Conservation (phyloP, 2,797 vertebrate genomes). For the Argya squamiceps region DNA sequence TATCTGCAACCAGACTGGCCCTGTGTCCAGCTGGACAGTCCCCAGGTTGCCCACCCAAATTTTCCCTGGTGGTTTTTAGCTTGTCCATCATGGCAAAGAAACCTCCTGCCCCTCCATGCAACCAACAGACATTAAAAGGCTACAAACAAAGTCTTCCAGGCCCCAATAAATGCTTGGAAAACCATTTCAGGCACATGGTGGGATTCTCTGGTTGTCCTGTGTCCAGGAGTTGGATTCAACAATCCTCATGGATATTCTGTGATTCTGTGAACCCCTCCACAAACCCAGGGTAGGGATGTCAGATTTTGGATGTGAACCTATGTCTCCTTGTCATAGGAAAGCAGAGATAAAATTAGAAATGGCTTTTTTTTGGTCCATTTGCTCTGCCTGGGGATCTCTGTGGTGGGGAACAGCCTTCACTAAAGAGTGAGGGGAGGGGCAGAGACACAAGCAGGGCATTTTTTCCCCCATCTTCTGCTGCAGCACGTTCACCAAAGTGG, state of each 20-base stretch:
- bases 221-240: accelerated
- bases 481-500: neutral
- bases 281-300: neutral
- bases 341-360: neutral
- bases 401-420: neutral
- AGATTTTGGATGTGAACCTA: neutral
- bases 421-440: neutral
- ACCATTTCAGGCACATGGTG: neutral
- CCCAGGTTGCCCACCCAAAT: neutral
- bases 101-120: neutral
- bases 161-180: neutral
- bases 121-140: neutral
- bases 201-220: neutral
- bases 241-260: neutral
- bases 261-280: neutral
- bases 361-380: neutral
- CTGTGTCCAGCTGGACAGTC: neutral
- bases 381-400: neutral
- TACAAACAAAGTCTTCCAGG: neutral
- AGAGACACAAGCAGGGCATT: neutral
- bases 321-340: neutral
- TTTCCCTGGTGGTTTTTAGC: accelerated
- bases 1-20: neutral
- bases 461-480: neutral
- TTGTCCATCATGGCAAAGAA: neutral